phyloP scores from a whole-genome alignment of 64 coral and sea anemone genomes.

The Actinia tenebrosa region DNA sequence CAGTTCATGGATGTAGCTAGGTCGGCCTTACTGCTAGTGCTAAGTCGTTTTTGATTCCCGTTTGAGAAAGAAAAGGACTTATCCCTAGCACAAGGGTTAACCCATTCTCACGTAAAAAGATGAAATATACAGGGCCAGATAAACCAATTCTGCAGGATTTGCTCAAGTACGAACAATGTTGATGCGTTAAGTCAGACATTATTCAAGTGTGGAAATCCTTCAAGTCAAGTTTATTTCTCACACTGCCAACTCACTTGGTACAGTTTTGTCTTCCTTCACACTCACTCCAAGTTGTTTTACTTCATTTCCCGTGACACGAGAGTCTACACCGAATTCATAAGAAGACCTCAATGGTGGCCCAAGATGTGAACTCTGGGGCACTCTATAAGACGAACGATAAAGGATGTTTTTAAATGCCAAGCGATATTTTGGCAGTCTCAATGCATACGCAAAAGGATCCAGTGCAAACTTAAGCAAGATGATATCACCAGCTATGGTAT shows the following conservation, averaged over 20 bases:
- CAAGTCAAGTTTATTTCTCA: neutral
- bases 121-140: no score
- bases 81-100: no score
- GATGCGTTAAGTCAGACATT: neutral
- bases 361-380: neutral
- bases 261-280: neutral
- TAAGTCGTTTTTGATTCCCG: no score
- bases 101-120: no score
- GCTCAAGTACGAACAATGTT: neutral
- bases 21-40: no score
- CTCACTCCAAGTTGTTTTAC: neutral
- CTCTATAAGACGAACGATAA: neutral
- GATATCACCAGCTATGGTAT: neutral
- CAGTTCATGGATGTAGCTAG: no score
- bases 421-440: constrained; percentile 27
- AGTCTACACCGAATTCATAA: neutral
- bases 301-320: neutral
- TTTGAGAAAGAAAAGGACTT: no score
- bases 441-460: constrained; percentile 33
- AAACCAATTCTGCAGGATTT: no score
- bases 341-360: constrained; percentile 1
- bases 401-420: constrained; percentile 17
- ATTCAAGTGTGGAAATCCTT: neutral
- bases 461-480: constrained; percentile 43
- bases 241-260: neutral